Evolutionary conservation across 2,113 vertebrate genomes (phyloP).

Genomic region (Tylochromis polylepis): DNA sequence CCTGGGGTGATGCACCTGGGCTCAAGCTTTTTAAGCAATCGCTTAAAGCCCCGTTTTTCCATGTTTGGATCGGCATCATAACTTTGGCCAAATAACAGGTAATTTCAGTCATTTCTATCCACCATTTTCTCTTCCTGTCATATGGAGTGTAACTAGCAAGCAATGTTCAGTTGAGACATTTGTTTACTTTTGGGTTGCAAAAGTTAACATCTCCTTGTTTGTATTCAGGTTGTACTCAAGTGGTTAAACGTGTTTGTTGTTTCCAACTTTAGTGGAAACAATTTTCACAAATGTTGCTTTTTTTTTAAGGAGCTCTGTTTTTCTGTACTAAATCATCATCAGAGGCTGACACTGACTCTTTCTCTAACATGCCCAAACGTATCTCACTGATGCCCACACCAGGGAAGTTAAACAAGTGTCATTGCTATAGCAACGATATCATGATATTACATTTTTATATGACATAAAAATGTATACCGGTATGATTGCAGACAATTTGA

Average conservation of each 20-base stretch:
- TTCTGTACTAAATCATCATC: background rate
- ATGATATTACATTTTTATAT: background rate
- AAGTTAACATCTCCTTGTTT: background rate
- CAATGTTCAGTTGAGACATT: background rate
- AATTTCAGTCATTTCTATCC: background rate
- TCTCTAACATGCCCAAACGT: fast-evolving
- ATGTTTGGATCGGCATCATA: background rate
- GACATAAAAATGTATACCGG: fast-evolving
- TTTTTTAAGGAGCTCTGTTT: background rate
- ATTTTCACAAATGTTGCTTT: background rate
- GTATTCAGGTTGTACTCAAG: background rate
- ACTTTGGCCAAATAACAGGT: background rate
- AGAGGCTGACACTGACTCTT: background rate
- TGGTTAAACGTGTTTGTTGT: background rate
- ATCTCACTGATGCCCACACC: background rate
- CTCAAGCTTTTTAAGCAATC: background rate
- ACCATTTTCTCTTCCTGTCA: background rate
- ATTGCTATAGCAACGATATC: background rate
- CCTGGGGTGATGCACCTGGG: fast-evolving
- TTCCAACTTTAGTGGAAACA: background rate
- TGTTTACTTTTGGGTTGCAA: background rate
- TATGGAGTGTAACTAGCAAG: background rate
- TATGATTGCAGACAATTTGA: background rate
- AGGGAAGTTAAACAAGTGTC: background rate
- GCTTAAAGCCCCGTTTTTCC: background rate